phyloP scores from a whole-genome alignment of 2,113 vertebrate species.

The Istiophorus platypterus region DNA sequence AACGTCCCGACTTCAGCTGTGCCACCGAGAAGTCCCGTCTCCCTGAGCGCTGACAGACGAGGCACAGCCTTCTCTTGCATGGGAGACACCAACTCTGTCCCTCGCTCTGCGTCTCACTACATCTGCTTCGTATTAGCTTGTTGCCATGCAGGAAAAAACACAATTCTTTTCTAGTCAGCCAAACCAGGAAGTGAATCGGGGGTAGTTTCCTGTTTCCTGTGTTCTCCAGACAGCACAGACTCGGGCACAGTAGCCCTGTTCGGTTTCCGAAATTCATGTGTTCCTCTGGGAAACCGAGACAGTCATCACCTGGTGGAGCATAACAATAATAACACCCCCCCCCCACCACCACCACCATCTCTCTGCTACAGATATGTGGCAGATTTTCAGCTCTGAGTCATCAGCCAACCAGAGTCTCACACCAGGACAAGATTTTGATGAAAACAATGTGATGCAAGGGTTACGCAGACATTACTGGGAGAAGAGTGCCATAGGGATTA shows the following conservation, averaged over 20 bases:
- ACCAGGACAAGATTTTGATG: slow-evolving; percentile 63
- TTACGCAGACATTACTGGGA: slow-evolving; percentile 55
- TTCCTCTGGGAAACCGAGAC: slow-evolving; percentile 72
- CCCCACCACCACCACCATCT: slow-evolving; percentile 1
- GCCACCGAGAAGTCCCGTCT: slow-evolving; percentile 60
- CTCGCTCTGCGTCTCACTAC: slow-evolving; percentile 62
- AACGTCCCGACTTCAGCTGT: slow-evolving; percentile 70
- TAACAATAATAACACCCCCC: slow-evolving; percentile 49
- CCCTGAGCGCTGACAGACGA: slow-evolving; percentile 64
- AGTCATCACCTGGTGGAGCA: slow-evolving; percentile 66
- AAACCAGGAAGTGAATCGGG: slow-evolving; percentile 85
- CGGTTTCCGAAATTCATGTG: slow-evolving; percentile 84
- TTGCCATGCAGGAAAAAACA: slow-evolving; percentile 83
- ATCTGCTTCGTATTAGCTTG: slow-evolving; percentile 85
- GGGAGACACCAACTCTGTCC: slow-evolving; percentile 70
- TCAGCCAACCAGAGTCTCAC: slow-evolving; percentile 40
- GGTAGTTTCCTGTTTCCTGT: slow-evolving; percentile 89
- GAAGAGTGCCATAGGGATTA: slow-evolving; percentile 48
- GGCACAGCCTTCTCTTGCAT: slow-evolving; percentile 62
- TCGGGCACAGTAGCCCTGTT: slow-evolving; percentile 58
- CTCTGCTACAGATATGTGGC: slow-evolving; percentile 50
- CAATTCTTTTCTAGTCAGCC: slow-evolving; percentile 84
- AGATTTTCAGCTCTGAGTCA: slow-evolving; percentile 66
- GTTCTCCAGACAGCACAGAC: slow-evolving; percentile 76
- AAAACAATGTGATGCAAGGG: slow-evolving; percentile 76